Evolutionary conservation across 1,140 invertebrate genomes (phyloP), one percentile per base, ranked within the genome.

Genomic region (Orius insidiosus): DNA sequence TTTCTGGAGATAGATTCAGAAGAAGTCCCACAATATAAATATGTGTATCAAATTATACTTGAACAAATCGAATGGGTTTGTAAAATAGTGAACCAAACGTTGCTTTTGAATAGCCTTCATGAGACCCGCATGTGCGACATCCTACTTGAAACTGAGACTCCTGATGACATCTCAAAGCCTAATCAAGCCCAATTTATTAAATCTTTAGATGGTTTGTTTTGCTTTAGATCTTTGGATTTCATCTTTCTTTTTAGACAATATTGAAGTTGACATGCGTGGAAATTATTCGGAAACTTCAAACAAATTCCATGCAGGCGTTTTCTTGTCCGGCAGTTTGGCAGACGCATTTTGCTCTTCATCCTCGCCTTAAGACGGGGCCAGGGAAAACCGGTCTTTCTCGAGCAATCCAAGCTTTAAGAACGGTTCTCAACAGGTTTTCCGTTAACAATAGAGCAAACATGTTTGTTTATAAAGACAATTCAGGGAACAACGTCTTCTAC

Each of bases 381-480:
- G 72, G 70, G 18, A 70, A 72, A 54, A 66, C 68, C 0, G 68
- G 69, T 1, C 57, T 74, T 8, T 77, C 74, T 1, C 63, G 72
- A 18, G 75, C 74, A 13, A 70, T 75, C 19, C 68, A 71, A 56
- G 74, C 76, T 8, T 61, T 85, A 14, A 68, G 75, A 46, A 69
- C 68, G 14, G 75, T 80, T 5, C 61, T 85, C 2, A 77, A 75
- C 54, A 71, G 76, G 33, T 80, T 85, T 54, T 75, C 75, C 1
- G 80, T 86, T 0, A 71, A 69, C 45, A 85, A 86, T 56, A 63
- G 81, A 39, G 73, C 63, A 40, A 85, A 86, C 57, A 84, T 85
- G 80, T 85, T 85, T 65, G 80, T 85, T 1, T 75, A 82, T 60
- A 67, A 74, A 59, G 75, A 84, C 60, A 70, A 64, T 16, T 63